phyloP scores from a whole-genome alignment of 92 coral and sea anemone species.

The Porites divaricata region DNA sequence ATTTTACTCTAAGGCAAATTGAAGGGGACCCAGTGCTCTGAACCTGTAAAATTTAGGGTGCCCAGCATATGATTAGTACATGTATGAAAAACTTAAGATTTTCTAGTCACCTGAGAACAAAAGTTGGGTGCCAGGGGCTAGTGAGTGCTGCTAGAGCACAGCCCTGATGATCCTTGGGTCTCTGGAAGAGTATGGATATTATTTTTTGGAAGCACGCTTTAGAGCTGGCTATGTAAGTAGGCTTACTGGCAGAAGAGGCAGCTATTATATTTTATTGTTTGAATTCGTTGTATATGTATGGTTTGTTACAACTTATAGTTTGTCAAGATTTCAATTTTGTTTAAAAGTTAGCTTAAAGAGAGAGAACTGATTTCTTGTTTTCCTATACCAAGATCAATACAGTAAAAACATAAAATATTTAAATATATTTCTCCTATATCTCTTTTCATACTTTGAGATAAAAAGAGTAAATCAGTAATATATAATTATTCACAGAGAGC shows the following conservation, averaged over 20 bases:
- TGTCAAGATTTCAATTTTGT: background rate
- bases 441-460: constrained; percentile 8
- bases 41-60: no score
- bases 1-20: no score
- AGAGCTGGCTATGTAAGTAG: background rate
- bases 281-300: background rate
- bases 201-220: no score
- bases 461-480: constrained; percentile 26
- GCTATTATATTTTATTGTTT: background rate
- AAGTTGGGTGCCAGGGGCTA: no score
- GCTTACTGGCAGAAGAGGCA: background rate
- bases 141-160: no score
- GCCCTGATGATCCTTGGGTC: no score
- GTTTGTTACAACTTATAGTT: background rate
- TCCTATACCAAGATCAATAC: background rate
- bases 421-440: background rate
- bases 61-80: no score
- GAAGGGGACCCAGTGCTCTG: no score
- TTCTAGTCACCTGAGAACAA: no score
- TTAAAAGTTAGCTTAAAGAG: background rate
- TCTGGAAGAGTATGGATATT: no score
- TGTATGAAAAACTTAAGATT: no score
- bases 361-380: background rate
- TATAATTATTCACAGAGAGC: constrained; percentile 14
- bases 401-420: background rate